Evolutionary conservation across 2,888 invertebrate species (phyloP).

Genomic region (Melieria crassipennis): DNA sequence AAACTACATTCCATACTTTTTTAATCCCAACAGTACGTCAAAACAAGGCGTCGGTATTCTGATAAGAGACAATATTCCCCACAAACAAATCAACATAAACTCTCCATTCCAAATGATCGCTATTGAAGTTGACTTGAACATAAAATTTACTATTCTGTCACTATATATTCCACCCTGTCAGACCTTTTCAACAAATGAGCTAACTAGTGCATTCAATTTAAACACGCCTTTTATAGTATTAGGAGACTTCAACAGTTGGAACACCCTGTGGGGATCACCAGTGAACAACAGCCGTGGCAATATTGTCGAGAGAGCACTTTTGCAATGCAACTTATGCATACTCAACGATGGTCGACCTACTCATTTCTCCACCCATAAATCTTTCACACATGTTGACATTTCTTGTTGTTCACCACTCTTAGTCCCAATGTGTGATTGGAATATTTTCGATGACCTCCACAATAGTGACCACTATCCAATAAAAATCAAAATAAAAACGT

Average conservation of each 20-base stretch:
- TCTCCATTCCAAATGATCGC: constrained; percentile 4
- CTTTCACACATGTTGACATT: constrained; percentile 33
- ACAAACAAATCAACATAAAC: constrained; percentile 17
- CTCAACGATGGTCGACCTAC: constrained; percentile 35
- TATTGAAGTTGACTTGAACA: constrained; percentile 25
- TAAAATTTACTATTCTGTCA: neutral
- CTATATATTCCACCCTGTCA: neutral
- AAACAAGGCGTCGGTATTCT: constrained; percentile 28
- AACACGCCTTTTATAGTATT: constrained; percentile 1
- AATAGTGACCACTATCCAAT: constrained; percentile 34
- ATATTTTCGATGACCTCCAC: constrained; percentile 29
- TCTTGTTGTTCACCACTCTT: constrained; percentile 31
- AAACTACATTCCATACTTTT: constrained; percentile 18
- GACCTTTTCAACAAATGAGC: neutral
- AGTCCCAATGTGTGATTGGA: constrained; percentile 16
- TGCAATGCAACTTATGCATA: constrained; percentile 22
- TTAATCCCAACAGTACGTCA: constrained; percentile 9
- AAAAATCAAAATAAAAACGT: constrained; percentile 12
- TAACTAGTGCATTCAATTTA: neutral
- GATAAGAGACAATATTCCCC: constrained; percentile 21
- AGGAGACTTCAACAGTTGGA: constrained; percentile 7
- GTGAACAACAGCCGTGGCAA: constrained; percentile 9
- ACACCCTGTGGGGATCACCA: neutral
- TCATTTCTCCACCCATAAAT: constrained; percentile 33
- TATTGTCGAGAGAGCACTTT: constrained; percentile 22